Base-by-base conservation (phyloP, 1,140 invertebrate genomes). In the Theocolax elegans region DNA sequence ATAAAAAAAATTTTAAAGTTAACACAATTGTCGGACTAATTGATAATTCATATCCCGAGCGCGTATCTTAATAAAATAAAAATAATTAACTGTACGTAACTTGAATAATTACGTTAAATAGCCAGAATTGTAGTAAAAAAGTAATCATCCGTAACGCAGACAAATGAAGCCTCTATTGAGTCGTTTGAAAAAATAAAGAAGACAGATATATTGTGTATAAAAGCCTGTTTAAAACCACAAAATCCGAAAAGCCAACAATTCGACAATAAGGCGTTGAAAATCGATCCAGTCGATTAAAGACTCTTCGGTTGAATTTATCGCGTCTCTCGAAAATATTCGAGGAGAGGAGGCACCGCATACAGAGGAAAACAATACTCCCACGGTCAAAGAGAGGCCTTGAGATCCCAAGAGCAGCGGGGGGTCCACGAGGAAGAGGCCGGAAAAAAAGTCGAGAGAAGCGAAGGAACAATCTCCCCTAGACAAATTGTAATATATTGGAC, bases 401-500 rank as follows among this genome's bases (percentile, higher is more conserved):
- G 23, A 12, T 31, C 29, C 48, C 53, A 67, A n/a, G 53, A 75
- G 51, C 75, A 69, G 68, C 79, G 71, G 79, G 80, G 77, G 77
- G 75, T 73, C 65, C 6, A 60, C 56, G 56, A 58, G 65, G 29
- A 67, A 67, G 53, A 72, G 19, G 31, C 13, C n/a, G 27, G 40
- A 25, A 67, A 64, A 54, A 48, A 63, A 69, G 19, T 42, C 7
- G 42, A 25, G 56, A 64, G 46, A 29, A 49, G 6, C 49, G 31
- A 74, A 75, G 62, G 75, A 69, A 75, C 77, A 72, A 77, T 81
- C 77, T 79, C 74, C 78, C 70, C 75, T 75, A 80, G 83, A 84
- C 83, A 83, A 85, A 83, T 85, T 83, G 76, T 85, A 83, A 84
- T 82, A 80, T 82, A 83, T 85, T 80, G 73, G 76, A 78, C 81